Conservation (phyloP, 2,113 vertebrate genomes). For the Eonycteris spelaea region DNA sequence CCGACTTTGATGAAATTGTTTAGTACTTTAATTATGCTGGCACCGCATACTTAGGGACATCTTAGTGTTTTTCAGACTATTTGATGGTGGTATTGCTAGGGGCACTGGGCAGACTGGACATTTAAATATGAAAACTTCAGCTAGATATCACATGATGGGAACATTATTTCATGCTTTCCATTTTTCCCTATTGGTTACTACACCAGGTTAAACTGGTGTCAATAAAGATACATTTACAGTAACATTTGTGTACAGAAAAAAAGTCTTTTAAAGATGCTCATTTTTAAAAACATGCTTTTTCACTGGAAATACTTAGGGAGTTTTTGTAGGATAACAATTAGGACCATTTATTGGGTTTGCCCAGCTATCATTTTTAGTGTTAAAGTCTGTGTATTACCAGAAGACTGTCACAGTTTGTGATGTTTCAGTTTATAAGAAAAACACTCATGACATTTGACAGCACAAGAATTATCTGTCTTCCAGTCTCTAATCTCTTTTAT, state of each 20-base stretch:
- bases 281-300: background rate
- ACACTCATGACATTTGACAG: background rate
- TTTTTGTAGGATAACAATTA: constrained; percentile 4
- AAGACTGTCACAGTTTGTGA: background rate
- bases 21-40: background rate
- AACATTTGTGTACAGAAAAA: background rate
- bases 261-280: background rate
- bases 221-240: background rate
- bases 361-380: constrained; percentile 29
- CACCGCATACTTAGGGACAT: background rate
- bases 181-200: background rate
- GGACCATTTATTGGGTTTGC: background rate
- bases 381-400: background rate
- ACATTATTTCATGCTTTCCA: background rate
- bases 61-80: background rate
- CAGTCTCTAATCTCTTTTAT: background rate
- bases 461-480: background rate
- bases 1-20: constrained; percentile 14
- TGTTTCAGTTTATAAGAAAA: background rate
- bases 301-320: background rate
- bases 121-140: background rate
- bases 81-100: background rate
- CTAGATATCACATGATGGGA: background rate
- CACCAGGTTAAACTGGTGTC: background rate
- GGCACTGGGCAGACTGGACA: background rate